Evolutionary conservation across 2,113 vertebrate genomes (phyloP), one percentile per base, ranked within the genome.

Genomic region (Phrynosoma platyrhinos): DNA sequence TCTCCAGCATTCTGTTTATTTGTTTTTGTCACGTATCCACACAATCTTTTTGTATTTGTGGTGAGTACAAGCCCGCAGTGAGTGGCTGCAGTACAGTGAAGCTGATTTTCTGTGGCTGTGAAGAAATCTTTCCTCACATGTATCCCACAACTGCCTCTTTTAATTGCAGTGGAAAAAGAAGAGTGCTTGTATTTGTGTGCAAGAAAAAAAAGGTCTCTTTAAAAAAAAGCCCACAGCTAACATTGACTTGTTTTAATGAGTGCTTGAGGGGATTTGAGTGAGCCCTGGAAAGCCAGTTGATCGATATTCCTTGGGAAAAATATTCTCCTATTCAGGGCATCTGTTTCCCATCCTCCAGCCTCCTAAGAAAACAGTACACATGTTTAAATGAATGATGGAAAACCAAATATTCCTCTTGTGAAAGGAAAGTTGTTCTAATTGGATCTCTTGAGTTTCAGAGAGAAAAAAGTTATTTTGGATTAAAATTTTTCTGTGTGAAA

Each of bases 271-370:
- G 80, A 87, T 76, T 83, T 87, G 40, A 12, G 68, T 52, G 66
- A 58, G 40, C 75, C 47, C 25, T 80, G 12, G 3, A 64, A 66
- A 40, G 88, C 1, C 42, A 47, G 64, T 82, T 91, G 25, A 78
- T 91, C 4, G 7, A 55, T 87, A 14, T 79, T 89, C 69, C 89
- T 53, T 62, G 88, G 91, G 91, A 64, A 84, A 90, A 91, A 86
- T 58, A 90, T 90, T 80, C 81, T 82, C 1, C 84, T 40, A 87
- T 2, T n/a, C 58, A 2, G 2, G 91, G 89, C 93, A 93, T 95
- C 91, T 95, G 93, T 95, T 93, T 93, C 91, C 93, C 93, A 95
- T 92, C 93, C 90, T 95, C 91, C 88, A 90, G 94, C 93, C 83
- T 93, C 88, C 89, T 93, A 91, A 89, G 83, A 90, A 90, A 92